Evolutionary conservation across 2,888 invertebrate species (phyloP), one percentile per base, ranked within the genome.

Genomic region (Lumbricus terrestris): DNA sequence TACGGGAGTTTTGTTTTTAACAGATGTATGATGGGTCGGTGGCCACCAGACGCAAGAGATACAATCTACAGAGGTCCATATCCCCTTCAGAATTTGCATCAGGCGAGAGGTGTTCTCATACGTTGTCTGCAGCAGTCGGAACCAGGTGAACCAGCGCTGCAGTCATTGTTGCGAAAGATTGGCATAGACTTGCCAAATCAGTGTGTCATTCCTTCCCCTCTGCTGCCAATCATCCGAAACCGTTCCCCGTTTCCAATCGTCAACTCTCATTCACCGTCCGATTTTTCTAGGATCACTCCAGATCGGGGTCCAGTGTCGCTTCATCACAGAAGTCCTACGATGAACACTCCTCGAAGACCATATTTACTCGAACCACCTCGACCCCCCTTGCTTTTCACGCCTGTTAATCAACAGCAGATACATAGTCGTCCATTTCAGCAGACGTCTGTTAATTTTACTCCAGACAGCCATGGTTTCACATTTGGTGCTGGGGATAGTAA

Each of bases 71-170:
- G 37, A 85, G 85, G 85, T 35, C 85, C 85, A 85, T 85, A 85
- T 85, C 85, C 85, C 6, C 23, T 15, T 34, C 37, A 37, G 85
- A 37, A 85, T 1, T 35, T 85, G 35, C 85, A 37, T 85, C 85
- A 85, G 23, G 85, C 85, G 23, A 85, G 85, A 37, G 37, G 37
- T 35, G 85, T 85, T 85, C 85, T 85, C 23, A 85, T 85, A 85
- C 35, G 35, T 37, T 85, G 85, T 85, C 85, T 85, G 34, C 35
- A 85, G 35, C 2, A 83, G 4, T 3, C 16, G n/a, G 15, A 82
- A 0, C 33, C n/a, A 33, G 37, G 8, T 33, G 37, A 85, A 15
- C 85, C 34, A 85, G 34, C 35, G 29, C 35, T 85, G 20, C 85
- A 85, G 34, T 85, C 18, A 20, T 6, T 85, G 34, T 35, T 85